Conservation (phyloP, 2,888 invertebrate genomes). For the Spodoptera exigua region DNA sequence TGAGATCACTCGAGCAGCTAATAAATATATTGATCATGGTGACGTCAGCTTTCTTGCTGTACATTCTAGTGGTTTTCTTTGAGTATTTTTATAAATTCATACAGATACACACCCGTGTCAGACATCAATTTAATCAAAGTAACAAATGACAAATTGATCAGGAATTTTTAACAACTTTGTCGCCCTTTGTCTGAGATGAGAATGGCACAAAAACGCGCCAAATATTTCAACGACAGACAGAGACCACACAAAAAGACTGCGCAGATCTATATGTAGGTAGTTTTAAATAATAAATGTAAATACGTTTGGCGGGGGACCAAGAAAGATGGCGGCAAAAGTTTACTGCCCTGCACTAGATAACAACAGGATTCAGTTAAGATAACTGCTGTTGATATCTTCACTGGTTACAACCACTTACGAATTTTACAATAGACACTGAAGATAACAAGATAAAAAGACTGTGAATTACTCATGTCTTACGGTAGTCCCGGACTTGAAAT, state of each 20-base stretch:
- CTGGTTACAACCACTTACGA: conserved; percentile 14
- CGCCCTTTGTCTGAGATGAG: conserved; percentile 19
- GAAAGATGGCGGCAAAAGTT: conserved; percentile 60
- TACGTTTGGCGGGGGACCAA: conserved; percentile 62
- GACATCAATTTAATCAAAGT: conserved; percentile 20
- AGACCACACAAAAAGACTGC: conserved; percentile 39
- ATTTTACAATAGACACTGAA: conserved; percentile 19
- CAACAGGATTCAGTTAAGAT: conserved; percentile 58
- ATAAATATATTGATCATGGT: background rate
- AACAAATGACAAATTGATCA: conserved; percentile 28
- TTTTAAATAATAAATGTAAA: conserved; percentile 53
- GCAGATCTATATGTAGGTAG: conserved; percentile 33
- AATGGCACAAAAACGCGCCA: conserved; percentile 28
- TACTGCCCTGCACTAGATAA: conserved; percentile 60
- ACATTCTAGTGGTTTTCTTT: conserved; percentile 1
- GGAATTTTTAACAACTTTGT: conserved; percentile 17
- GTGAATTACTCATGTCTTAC: conserved; percentile 13
- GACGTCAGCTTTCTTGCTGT: background rate
- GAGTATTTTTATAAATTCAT: conserved; percentile 13
- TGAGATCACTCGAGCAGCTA: background rate
- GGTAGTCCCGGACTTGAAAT: conserved; percentile 2
- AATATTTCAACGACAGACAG: conserved; percentile 45
- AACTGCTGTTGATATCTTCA: conserved; percentile 35
- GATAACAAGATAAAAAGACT: conserved; percentile 27
- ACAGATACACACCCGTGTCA: background rate